These are phyloP conservation scores for Lophura nycthemera DNA, from an alignment of 2,113 vertebrate genomes.

Conservation along the genomic window DNA sequence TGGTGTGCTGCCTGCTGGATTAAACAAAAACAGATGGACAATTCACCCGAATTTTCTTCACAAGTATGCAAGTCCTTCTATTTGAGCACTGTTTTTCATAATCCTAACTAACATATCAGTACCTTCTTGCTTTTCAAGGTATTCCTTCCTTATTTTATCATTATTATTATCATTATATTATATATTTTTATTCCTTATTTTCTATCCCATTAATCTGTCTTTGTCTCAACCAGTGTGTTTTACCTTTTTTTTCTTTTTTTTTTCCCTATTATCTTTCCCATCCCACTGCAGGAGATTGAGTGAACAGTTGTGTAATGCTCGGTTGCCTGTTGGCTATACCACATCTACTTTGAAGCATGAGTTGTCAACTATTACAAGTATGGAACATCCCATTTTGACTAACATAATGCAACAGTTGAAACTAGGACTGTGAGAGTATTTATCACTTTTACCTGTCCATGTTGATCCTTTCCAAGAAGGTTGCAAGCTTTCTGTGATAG, in stretches of 20 bases:
- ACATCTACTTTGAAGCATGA: not conserved
- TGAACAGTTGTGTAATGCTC: not conserved
- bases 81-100: not conserved
- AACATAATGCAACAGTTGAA: not conserved
- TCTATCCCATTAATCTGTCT: not conserved
- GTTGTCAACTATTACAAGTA: not conserved
- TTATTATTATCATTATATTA: too few relatives aligned
- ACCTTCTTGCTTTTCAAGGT: not conserved
- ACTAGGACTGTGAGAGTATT: not conserved
- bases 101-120: not conserved
- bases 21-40: rapidly evolving
- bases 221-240: not conserved
- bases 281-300: not conserved
- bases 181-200: not conserved
- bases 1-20: not conserved
- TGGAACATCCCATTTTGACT: not conserved
- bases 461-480: not conserved
- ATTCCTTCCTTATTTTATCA: not conserved
- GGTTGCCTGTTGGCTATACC: not conserved
- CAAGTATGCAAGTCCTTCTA: not conserved
- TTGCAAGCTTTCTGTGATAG: not conserved
- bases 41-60: not conserved
- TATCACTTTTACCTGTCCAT: not conserved
- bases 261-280: too few relatives aligned
- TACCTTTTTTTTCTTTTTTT: too few relatives aligned